phyloP scores from a whole-genome alignment of 2,888 invertebrate species.

The Macrosoma leucophasiata region DNA sequence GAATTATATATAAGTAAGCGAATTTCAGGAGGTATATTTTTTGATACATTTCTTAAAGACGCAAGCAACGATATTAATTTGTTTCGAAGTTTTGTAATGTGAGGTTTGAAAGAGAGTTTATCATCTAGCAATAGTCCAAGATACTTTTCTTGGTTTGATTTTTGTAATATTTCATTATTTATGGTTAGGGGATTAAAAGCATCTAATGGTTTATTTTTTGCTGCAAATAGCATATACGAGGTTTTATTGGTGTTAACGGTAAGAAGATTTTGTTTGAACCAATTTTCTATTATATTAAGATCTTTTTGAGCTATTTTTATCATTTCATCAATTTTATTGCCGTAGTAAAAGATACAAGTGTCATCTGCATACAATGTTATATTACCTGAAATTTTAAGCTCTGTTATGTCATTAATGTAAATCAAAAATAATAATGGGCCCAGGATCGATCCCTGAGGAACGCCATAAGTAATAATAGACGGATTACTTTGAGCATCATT shows the following conservation, averaged over 20 bases:
- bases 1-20: constrained; percentile 3
- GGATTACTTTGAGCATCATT: too few species aligned
- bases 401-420: too few species aligned
- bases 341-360: too few species aligned
- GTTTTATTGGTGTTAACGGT: constrained; percentile 2
- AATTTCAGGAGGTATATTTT: not conserved
- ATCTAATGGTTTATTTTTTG: constrained; percentile 2
- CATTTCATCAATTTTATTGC: too few species aligned
- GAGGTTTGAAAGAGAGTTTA: constrained; percentile 1
- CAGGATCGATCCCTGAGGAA: too few species aligned
- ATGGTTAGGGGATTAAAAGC: not conserved
- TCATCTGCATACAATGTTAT: too few species aligned
- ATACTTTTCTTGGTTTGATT: constrained; percentile 1
- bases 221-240: constrained; percentile 3
- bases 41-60: constrained; percentile 1
- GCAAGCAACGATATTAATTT: not conserved
- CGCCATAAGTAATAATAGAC: too few species aligned
- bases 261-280: constrained; percentile 6
- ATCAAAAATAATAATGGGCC: too few species aligned
- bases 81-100: not conserved
- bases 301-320: too few species aligned
- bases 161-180: not conserved
- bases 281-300: too few species aligned
- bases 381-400: too few species aligned
- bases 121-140: not conserved